Base-by-base conservation (phyloP, 2,888 invertebrate species). In the Thera britannica region DNA sequence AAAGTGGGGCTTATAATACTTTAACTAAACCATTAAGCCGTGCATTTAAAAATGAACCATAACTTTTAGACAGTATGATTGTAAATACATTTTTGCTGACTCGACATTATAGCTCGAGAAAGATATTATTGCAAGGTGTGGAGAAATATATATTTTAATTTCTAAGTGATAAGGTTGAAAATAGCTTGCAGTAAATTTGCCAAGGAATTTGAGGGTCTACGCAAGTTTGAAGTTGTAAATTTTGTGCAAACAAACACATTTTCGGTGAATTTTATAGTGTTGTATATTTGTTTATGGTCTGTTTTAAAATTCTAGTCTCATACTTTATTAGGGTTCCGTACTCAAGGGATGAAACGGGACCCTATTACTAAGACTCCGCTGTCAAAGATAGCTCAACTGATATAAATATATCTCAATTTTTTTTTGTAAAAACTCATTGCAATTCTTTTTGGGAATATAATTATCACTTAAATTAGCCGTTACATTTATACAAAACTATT, bases 191-290 rank as follows among this genome's bases (percentile, higher is more conserved):
- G 44, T 4, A 44, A 49, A 55, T 54, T 63, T 55, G 59, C 59
- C 48, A 35, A 36, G 38, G 52, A 9, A 46, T 9, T 46, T 46
- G 2, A 46, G 9, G 58, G 49, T 60, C 44, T 58, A 51, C 51
- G 23, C 55, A 36, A 54, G 41, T 69, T 65, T 9, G 6, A 44
- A 55, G 49, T 57, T 49, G 68, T 72, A 71, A 73, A 78, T 76
- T 76, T 72, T 70, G 62, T 69, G 69, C 60, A 56, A 69, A 66
- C 61, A 52, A 70, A 69, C 73, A 73, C 72, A 72, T 71, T 73
- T 73, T 62, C 66, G 44, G 67, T 64, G 46, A 64, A 70, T 72
- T 73, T 75, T 75, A 75, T 68, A 64, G 70, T 56, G 67, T 67
- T 71, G 63, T 74, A 72, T 72, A 72, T 67, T 62, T 71, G 71